Evolutionary conservation across 1,140 invertebrate species (phyloP).

Genomic region (Aphelinus atriplicis): DNA sequence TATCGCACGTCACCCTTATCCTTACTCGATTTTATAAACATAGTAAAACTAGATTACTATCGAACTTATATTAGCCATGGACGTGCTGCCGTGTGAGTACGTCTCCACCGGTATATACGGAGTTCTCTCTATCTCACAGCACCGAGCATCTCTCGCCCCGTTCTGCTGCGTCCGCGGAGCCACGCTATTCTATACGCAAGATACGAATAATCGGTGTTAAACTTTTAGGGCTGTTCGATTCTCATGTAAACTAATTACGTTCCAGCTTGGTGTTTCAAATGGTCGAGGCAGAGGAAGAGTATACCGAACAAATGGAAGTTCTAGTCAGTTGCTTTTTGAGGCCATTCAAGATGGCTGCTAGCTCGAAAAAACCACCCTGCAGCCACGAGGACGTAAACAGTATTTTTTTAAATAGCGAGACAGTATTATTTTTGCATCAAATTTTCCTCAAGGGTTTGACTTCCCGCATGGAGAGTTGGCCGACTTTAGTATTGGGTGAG

Average conservation of each 20-base stretch:
- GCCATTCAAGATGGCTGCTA: conserved; percentile 94
- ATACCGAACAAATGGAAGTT: conserved; percentile 91
- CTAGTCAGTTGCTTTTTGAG: conserved; percentile 91
- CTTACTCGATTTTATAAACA: too few species aligned
- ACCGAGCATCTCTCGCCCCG: too few species aligned
- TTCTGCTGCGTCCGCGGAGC: too few species aligned
- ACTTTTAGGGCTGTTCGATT: too few species aligned
- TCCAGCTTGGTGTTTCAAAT: conserved; percentile 88
- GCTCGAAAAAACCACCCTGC: conserved; percentile 92
- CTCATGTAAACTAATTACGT: background rate
- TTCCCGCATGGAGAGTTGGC: conserved; percentile 92
- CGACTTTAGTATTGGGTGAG: conserved; percentile 85
- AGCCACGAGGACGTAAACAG: conserved; percentile 95
- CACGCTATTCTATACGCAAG: too few species aligned
- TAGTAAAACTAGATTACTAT: too few species aligned
- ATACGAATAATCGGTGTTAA: too few species aligned
- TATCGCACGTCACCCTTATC: too few species aligned
- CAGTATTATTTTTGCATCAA: conserved; percentile 92
- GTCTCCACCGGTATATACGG: too few species aligned
- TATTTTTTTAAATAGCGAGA: conserved; percentile 95
- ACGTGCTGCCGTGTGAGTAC: too few species aligned
- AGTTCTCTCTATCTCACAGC: too few species aligned
- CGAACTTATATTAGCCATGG: too few species aligned
- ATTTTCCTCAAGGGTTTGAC: conserved; percentile 95
- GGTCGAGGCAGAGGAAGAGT: conserved; percentile 92